Evolutionary conservation across 2,888 invertebrate genomes (phyloP).

Genomic region (Brachyopa scutellaris): DNA sequence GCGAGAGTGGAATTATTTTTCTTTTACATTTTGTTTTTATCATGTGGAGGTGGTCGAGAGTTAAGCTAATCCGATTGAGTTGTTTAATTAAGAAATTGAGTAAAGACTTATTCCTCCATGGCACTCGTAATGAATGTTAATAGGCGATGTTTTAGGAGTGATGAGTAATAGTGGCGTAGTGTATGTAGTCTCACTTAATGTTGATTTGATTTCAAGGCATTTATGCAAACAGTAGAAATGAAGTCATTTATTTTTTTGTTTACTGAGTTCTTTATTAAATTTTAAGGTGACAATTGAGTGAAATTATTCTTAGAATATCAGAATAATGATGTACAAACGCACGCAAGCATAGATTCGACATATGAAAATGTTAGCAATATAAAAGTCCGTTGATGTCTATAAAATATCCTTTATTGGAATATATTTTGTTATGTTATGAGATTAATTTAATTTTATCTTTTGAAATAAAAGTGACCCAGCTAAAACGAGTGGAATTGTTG

Average conservation of each 20-base stretch:
- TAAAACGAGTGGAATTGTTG: no score
- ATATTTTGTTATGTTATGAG: no score
- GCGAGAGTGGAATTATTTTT: slow-evolving; percentile 14
- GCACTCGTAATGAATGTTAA: not conserved
- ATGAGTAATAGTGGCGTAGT: slow-evolving; percentile 17
- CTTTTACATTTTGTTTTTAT: not conserved
- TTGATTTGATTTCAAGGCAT: slow-evolving; percentile 43
- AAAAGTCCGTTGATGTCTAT: no score
- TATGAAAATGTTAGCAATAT: no score
- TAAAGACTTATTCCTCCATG: slow-evolving; percentile 23
- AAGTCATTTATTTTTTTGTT: slow-evolving; percentile 4
- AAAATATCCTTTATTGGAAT: no score
- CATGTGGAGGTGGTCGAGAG: slow-evolving; percentile 46
- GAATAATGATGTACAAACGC: no score
- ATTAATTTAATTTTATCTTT: no score
- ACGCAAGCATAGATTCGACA: no score
- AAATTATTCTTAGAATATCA: no score
- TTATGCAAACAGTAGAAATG: slow-evolving; percentile 19
- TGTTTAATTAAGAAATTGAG: slow-evolving; percentile 54
- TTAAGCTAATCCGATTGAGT: slow-evolving; percentile 46
- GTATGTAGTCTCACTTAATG: slow-evolving; percentile 5
- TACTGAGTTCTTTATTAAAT: no score
- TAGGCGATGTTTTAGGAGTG: slow-evolving; percentile 9
- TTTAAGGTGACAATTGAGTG: no score
- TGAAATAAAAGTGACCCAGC: no score